Percentiles rank a stretch among this genome's conserved stretches.
Conservation (phyloP, 2,888 invertebrate genomes). For the Amphiduros pacificus region DNA sequence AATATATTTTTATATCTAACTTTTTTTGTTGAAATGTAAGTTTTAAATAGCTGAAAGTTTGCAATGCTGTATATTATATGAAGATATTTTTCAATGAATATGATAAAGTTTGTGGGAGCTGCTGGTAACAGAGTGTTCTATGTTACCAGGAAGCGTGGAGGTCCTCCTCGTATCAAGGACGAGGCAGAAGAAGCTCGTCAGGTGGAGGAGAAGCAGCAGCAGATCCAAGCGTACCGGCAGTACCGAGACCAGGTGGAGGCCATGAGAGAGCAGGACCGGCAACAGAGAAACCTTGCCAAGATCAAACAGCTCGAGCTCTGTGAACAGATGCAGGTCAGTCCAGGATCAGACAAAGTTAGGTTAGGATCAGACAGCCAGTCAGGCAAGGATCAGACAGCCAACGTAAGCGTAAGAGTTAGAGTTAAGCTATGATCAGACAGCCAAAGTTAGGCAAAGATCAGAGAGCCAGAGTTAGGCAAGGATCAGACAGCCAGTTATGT, state of each 20-base stretch:
- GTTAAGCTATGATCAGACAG: no score
- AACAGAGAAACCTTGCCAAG: slow-evolving; percentile 49
- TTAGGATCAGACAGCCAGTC: no score
- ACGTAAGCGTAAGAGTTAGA: no score
- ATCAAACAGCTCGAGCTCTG: slow-evolving; percentile 53
- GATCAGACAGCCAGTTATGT: no score
- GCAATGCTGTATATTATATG: neutral
- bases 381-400: no score
- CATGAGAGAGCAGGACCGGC: slow-evolving; percentile 50
- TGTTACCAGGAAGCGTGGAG: slow-evolving; percentile 37
- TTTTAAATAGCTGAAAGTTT: no score
- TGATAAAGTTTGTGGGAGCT: neutral
- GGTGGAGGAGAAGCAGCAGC: slow-evolving; percentile 44
- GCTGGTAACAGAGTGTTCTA: neutral
- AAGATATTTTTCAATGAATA: neutral
- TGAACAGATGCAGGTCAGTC: slow-evolving; percentile 54
- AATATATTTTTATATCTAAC: no score
- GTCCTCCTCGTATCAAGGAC: slow-evolving; percentile 42
- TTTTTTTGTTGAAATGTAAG: no score
- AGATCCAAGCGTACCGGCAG: slow-evolving; percentile 50
- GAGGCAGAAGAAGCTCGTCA: slow-evolving; percentile 45
- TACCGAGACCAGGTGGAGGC: slow-evolving; percentile 50
- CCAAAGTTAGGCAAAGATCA: no score
- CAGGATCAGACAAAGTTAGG: no score
- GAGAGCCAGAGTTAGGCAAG: no score